These are phyloP conservation scores for Oligia strigilis DNA, from an alignment of 2,888 invertebrate genomes.

Conservation along the genomic window DNA sequence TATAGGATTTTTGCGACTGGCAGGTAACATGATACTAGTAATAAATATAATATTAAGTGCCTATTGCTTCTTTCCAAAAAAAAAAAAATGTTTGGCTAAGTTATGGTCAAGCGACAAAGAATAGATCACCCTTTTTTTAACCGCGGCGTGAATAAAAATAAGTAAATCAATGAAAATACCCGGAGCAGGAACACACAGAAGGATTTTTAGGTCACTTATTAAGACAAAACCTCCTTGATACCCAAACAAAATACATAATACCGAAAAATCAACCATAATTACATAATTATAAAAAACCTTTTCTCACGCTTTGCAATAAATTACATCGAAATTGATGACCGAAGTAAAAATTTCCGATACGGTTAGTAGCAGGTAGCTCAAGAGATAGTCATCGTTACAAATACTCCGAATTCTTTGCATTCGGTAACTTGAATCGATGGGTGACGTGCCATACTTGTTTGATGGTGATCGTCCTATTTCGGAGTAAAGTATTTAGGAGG, in stretches of 20 bases:
- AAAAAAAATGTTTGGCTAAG: not conserved
- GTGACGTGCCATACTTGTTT: constrained; percentile 23
- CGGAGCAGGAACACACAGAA: not conserved
- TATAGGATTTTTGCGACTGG: constrained; percentile 4
- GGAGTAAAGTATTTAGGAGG: constrained; percentile 5
- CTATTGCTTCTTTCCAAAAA: not conserved
- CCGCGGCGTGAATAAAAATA: too few species aligned
- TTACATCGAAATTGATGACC: constrained; percentile 75
- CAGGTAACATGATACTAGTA: not conserved
- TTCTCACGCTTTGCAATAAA: constrained; percentile 79
- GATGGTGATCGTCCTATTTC: constrained; percentile 25
- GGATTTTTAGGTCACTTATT: not conserved
- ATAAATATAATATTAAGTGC: not conserved
- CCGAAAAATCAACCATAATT: constrained; percentile 24
- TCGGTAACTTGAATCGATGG: constrained; percentile 56
- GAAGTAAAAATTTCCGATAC: constrained; percentile 64
- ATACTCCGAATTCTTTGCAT: constrained; percentile 74
- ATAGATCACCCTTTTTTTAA: not conserved
- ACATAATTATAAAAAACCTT: constrained; percentile 59
- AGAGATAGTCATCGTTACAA: constrained; percentile 72
- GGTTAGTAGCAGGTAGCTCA: constrained; percentile 78
- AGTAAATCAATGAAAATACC: not conserved
- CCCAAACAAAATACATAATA: not conserved
- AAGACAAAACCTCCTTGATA: not conserved
- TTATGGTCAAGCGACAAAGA: not conserved